Conservation (phyloP, 2,888 invertebrate genomes). For the Cosmorhoe ocellata region DNA sequence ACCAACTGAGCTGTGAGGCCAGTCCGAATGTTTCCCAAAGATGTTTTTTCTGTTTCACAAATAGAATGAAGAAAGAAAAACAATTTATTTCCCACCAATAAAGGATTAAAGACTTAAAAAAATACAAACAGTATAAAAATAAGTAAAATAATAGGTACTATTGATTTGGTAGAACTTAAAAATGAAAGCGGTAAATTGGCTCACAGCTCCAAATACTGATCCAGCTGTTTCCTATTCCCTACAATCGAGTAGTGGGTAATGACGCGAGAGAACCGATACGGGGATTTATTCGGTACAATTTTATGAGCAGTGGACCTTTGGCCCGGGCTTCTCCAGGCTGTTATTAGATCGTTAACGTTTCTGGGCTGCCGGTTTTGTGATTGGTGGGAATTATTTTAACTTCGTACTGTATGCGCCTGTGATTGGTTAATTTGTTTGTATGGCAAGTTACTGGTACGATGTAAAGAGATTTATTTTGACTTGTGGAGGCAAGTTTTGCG, state of each 20-base stretch:
- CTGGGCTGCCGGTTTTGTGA: conserved; percentile 15
- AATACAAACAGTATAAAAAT: too few species aligned
- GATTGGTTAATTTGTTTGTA: conserved; percentile 24
- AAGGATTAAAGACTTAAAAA: too few species aligned
- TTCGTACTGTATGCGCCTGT: conserved; percentile 5
- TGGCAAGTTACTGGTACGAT: background rate
- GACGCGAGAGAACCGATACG: conserved; percentile 34
- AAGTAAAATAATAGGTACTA: too few species aligned
- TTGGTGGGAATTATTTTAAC: conserved; percentile 23
- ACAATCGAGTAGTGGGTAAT: conserved; percentile 28
- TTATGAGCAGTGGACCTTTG: conserved; percentile 28
- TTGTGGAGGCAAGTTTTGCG: conserved; percentile 1
- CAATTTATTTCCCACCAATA: too few species aligned
- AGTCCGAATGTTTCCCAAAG: too few species aligned
- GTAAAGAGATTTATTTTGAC: conserved; percentile 12
- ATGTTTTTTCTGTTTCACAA: too few species aligned
- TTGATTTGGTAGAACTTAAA: too few species aligned
- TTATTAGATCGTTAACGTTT: conserved; percentile 29
- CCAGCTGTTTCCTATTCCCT: conserved; percentile 6
- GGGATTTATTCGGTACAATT: conserved; percentile 33
- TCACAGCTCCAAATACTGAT: background rate
- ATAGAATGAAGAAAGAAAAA: too few species aligned
- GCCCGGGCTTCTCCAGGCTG: conserved; percentile 21
- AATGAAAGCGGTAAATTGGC: too few species aligned
- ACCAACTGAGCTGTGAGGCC: too few species aligned